phyloP scores from a whole-genome alignment of 2,113 vertebrate genomes.

The Odobenus rosmarus region DNA sequence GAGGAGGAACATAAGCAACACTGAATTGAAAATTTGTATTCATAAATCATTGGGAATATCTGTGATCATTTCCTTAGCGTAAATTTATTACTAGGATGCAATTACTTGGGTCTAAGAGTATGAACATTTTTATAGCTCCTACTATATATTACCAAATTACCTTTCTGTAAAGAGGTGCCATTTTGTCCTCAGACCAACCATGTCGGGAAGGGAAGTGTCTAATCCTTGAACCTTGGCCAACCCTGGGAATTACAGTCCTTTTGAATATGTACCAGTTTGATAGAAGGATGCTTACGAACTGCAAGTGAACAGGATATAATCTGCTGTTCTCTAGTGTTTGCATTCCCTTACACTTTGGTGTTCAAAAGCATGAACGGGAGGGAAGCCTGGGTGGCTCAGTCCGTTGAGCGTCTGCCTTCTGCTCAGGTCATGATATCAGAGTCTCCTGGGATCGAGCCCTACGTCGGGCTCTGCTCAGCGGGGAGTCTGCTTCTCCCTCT shows the following conservation, averaged over 20 bases:
- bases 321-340: neutral
- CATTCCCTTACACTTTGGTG: neutral
- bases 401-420: too few species aligned
- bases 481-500: too few species aligned
- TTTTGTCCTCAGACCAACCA: neutral
- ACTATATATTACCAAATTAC: neutral
- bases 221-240: neutral
- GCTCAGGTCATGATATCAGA: too few species aligned
- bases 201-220: neutral
- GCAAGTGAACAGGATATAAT: neutral
- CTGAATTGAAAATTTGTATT: neutral
- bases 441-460: too few species aligned
- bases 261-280: too few species aligned
- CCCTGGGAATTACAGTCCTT: neutral
- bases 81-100: neutral
- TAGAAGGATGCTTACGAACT: neutral
- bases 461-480: too few species aligned
- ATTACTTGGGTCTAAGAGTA: neutral
- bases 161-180: neutral
- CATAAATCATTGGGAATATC: neutral
- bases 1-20: neutral
- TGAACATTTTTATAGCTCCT: constrained; percentile 4
- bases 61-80: neutral
- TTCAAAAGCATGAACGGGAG: neutral
- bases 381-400: too few species aligned